Conservation (phyloP, 2,113 vertebrate genomes). For the Apteryx mantelli region DNA sequence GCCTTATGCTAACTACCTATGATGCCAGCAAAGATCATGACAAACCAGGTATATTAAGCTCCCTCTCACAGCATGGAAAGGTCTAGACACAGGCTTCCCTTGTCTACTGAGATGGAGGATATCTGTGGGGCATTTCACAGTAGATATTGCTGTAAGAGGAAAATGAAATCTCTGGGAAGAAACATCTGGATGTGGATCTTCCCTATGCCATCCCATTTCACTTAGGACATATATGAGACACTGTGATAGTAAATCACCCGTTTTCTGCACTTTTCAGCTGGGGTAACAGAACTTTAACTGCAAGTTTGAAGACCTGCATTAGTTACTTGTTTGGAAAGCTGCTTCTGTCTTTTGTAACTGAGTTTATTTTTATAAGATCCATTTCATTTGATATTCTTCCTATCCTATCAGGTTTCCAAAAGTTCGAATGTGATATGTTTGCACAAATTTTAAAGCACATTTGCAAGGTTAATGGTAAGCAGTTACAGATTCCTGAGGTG, state of each 20-base stretch:
- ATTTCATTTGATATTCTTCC: neutral
- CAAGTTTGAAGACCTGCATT: neutral
- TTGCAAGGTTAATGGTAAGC: constrained; percentile 13
- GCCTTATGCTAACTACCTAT: neutral
- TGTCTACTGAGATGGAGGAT: neutral
- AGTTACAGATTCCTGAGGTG: neutral
- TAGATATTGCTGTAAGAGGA: neutral
- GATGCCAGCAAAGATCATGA: neutral
- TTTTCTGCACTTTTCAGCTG: neutral
- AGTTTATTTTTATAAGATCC: neutral
- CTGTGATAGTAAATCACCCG: neutral
- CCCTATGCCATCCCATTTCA: neutral
- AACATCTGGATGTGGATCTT: neutral
- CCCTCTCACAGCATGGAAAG: neutral
- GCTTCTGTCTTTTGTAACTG: neutral
- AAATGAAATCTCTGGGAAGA: neutral
- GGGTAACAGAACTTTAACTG: constrained; percentile 13
- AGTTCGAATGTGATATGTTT: neutral
- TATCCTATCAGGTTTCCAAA: neutral
- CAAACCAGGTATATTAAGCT: neutral
- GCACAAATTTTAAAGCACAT: neutral
- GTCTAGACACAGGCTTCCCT: neutral
- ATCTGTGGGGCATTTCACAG: neutral
- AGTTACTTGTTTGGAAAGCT: neutral
- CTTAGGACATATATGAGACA: neutral